Evolutionary conservation across 2,888 invertebrate species (phyloP).

Genomic region (Ctenicera cuprea): DNA sequence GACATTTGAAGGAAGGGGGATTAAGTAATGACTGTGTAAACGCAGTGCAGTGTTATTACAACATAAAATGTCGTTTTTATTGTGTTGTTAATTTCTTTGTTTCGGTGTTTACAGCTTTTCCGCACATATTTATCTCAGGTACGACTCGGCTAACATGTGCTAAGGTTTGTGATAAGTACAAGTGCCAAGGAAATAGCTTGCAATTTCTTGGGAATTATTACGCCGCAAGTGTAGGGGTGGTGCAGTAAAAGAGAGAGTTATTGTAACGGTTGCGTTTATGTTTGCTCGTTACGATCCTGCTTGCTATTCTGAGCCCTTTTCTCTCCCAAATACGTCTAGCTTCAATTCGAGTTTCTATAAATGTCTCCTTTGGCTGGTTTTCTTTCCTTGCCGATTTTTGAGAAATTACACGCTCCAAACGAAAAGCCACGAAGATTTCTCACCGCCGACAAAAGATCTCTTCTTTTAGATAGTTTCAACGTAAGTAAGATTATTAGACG

Average conservation of each 20-base stretch:
- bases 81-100: constrained; percentile 44
- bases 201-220: constrained; percentile 56
- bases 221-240: constrained; percentile 52
- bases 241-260: constrained; percentile 56
- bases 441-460: too few relatives aligned
- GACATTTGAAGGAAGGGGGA: constrained; percentile 5
- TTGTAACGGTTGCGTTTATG: constrained; percentile 57
- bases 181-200: constrained; percentile 51
- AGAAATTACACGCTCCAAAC: not conserved
- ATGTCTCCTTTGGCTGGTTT: constrained; percentile 9
- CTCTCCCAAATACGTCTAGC: constrained; percentile 4
- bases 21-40: constrained; percentile 27
- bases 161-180: constrained; percentile 54
- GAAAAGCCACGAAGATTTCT: too few relatives aligned
- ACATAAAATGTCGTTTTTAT: constrained; percentile 44
- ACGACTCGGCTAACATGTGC: constrained; percentile 41
- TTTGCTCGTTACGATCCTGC: constrained; percentile 40
- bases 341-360: constrained; percentile 10
- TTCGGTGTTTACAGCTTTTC: constrained; percentile 36
- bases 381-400: constrained; percentile 4
- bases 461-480: too few relatives aligned
- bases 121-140: constrained; percentile 36
- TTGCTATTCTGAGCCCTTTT: constrained; percentile 20
- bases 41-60: constrained; percentile 29
- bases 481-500: too few relatives aligned